Base-by-base conservation (phyloP, 1,140 invertebrate genomes). In the Drosophila miranda region DNA sequence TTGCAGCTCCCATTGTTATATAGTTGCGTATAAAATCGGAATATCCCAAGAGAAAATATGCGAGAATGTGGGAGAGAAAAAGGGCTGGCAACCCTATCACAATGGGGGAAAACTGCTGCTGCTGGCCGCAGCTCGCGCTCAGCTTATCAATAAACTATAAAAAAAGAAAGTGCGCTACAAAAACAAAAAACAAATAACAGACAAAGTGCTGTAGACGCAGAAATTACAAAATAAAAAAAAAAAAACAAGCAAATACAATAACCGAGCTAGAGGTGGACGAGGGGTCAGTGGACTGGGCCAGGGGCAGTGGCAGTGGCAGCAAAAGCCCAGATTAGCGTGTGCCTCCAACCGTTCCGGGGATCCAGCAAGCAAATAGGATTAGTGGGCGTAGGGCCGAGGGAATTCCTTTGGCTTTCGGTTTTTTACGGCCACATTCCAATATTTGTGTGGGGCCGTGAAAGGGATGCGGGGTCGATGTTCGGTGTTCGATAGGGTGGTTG, bases 81-180 rank as follows among this genome's bases (percentile, higher is more conserved):
- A 52, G 51, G 81, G 81, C 68, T 66, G 74, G 52, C 78, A 69
- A 67, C 76, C 77, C 76, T 69, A 80, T 63, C 49, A 50, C 46
- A 57, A 50, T 26, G 46, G 56, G 60, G 48, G 53, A 30, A 30
- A 34, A 9, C 28, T 30, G 52, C 57, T 53, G 54, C 62, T 67
- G 57, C 42, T 43, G 30, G 9, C 30, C 30, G 52, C 45, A 51
- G 53, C 50, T 45, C 62, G 41, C 61, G 61, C 51, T 86, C 63
- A 81, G 82, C 82, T 86, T 86, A 86, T 87, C 81, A 86, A 86
- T 86, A 87, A 86, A 87, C 82, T 86, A 86, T 86, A 86, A 84
- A 60, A n/a, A 63, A 54, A 64, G 38, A 49, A 30, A 48, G 48
- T 23, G 21, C 43, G 45, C 54, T 43, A 58, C 70, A 70, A 51